These are phyloP conservation scores for Diarsia brunnea DNA, from an alignment of 2,888 invertebrate genomes.

Conservation along the genomic window DNA sequence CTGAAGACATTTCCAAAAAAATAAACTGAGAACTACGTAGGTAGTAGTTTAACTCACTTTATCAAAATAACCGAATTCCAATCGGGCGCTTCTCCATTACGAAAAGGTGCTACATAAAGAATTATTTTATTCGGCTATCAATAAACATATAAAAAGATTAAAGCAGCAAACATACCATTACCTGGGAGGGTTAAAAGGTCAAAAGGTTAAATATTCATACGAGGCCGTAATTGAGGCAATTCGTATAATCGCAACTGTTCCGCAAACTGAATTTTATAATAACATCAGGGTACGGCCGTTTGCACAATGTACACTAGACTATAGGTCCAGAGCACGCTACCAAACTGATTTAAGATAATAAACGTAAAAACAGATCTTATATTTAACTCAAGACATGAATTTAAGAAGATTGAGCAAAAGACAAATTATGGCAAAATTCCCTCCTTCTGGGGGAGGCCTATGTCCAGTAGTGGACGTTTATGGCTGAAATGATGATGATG, in stretches of 20 bases:
- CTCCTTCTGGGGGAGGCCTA: no score
- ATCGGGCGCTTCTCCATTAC: slow-evolving; percentile 17
- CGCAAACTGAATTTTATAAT: slow-evolving; percentile 68
- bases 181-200: slow-evolving; percentile 63
- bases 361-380: neutral
- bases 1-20: neutral
- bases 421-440: no score
- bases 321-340: neutral
- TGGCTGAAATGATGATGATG: no score
- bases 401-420: neutral
- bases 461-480: no score
- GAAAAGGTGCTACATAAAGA: slow-evolving; percentile 30
- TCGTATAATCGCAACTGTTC: slow-evolving; percentile 73
- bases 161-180: slow-evolving; percentile 53
- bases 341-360: neutral
- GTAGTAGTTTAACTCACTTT: neutral
- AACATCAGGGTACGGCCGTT: slow-evolving; percentile 53
- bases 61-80: neutral
- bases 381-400: neutral
- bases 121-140: slow-evolving; percentile 54
- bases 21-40: neutral
- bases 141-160: slow-evolving; percentile 61
- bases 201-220: slow-evolving; percentile 72
- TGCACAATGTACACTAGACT: slow-evolving; percentile 43
- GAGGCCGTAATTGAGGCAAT: slow-evolving; percentile 71